These are phyloP conservation scores for Apotomis turbidana DNA, from an alignment of 2,888 invertebrate species.

Conservation along the genomic window DNA sequence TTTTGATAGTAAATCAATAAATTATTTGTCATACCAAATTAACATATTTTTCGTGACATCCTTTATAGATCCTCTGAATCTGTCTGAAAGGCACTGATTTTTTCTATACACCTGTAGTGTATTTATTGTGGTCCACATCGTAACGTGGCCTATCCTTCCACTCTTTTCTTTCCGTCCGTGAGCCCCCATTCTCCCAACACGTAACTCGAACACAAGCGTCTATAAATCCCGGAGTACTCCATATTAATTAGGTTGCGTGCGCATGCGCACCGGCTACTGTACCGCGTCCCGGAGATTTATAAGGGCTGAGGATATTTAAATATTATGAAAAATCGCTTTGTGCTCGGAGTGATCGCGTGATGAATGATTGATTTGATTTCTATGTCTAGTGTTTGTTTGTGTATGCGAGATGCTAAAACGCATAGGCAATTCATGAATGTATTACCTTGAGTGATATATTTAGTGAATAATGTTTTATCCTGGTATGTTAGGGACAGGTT, in stretches of 20 bases:
- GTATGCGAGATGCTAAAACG: background rate
- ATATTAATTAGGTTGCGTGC: constrained; percentile 79
- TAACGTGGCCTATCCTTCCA: too few relatives aligned
- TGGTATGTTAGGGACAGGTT: too few relatives aligned
- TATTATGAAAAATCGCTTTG: constrained; percentile 39
- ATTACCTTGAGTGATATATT: too few relatives aligned
- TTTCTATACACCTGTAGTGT: too few relatives aligned
- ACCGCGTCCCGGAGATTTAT: constrained; percentile 50
- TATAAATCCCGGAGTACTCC: constrained; percentile 75
- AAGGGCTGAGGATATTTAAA: constrained; percentile 36
- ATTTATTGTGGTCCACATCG: too few relatives aligned
- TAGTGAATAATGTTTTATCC: too few relatives aligned
- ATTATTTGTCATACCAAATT: too few relatives aligned
- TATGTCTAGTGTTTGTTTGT: constrained; percentile 25
- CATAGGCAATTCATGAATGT: too few relatives aligned
- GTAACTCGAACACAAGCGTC: constrained; percentile 54
- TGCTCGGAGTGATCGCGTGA: constrained; percentile 35
- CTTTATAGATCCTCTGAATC: too few relatives aligned
- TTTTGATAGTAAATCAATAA: too few relatives aligned
- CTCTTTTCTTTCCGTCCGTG: constrained; percentile 38
- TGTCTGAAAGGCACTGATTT: too few relatives aligned
- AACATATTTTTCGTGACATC: too few relatives aligned
- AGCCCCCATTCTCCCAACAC: constrained; percentile 48
- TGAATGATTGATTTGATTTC: constrained; percentile 33
- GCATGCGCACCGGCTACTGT: constrained; percentile 71